phyloP scores from a whole-genome alignment of 2,888 invertebrate species.

The Ligdia adustata region DNA sequence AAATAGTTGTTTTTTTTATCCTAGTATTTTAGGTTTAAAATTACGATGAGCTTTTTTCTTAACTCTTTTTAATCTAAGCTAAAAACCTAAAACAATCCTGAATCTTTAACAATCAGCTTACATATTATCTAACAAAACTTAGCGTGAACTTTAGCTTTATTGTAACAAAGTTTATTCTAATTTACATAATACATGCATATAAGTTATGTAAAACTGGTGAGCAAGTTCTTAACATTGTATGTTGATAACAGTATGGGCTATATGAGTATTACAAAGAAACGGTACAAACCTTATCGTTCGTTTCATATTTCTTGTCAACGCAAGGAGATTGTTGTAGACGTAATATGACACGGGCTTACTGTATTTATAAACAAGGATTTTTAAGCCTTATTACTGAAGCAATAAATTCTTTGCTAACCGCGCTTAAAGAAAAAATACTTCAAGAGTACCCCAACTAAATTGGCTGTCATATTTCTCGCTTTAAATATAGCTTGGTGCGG shows the following conservation, averaged over 20 bases:
- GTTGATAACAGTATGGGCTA: constrained; percentile 11
- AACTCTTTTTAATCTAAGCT: neutral
- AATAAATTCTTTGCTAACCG: too few species aligned
- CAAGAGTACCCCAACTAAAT: too few species aligned
- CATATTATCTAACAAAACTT: constrained; percentile 26
- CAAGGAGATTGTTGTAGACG: neutral
- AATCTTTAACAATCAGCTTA: constrained; percentile 33
- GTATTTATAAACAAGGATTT: too few species aligned
- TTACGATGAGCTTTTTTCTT: too few species aligned
- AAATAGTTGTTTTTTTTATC: too few species aligned
- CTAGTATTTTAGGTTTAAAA: too few species aligned
- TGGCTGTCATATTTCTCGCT: too few species aligned
- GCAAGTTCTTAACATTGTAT: constrained; percentile 30
- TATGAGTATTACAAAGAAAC: neutral
- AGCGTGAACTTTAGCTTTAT: constrained; percentile 30
- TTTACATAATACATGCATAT: constrained; percentile 22
- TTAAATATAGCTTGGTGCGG: too few species aligned
- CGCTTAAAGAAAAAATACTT: too few species aligned
- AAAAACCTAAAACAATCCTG: constrained; percentile 31
- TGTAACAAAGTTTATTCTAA: constrained; percentile 33
- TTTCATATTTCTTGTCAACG: neutral
- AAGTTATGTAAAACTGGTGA: constrained; percentile 31
- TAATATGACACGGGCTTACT: too few species aligned
- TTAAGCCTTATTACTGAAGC: too few species aligned
- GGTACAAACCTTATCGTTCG: neutral